Base-by-base conservation (phyloP, 1,140 invertebrate species). In the Cardiocondyla obscurior region DNA sequence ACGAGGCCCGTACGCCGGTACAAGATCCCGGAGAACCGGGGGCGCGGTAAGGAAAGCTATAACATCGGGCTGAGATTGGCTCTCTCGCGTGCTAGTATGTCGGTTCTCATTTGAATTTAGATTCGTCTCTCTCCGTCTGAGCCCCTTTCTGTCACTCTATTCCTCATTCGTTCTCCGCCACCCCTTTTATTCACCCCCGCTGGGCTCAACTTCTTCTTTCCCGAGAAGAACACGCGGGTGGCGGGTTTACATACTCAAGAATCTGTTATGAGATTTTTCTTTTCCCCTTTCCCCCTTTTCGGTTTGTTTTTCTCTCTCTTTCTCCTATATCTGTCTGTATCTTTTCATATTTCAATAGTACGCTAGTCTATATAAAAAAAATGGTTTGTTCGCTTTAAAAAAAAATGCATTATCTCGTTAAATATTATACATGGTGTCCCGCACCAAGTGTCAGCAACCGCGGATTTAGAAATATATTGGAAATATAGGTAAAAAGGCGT, bases 91-190 rank as follows among this genome's bases (percentile, higher is more conserved):
- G 88, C 86, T 82, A 81, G 82, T 89, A 82, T 83, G 82, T 87
- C 86, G 86, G 85, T 88, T 82, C 90, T 92, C 89, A 92, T 92
- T 92, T 92, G 90, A 92, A 92, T 92, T 92, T 92, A 92, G 90
- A 92, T 92, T 92, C 90, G 82, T 88, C 92, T 87, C 85, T 57
- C 51, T 70, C 55, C 28, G 19, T 22, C 57, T 19, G 36, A 70
- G 46, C 57, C 33, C 77, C 51, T 53, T 49, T 81, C 60, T 39
- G n/a, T 19, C n/a, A 49, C 42, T 22, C 36, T 19, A 46, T 44
- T 8, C 22, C 44, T 60, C 55, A 30, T 62, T 67, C 81, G 53
- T 30, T 19, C 39, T 14, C 19, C 51, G 12, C 16, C 7, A 10
- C 36, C 39, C 33, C 16, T 6, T 73, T 73, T 51, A n/a, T 42